Percentiles rank a stretch among this genome's conserved stretches.
Evolutionary conservation across 2,113 vertebrate species (phyloP).

Genomic region (Gymnarchus niloticus): DNA sequence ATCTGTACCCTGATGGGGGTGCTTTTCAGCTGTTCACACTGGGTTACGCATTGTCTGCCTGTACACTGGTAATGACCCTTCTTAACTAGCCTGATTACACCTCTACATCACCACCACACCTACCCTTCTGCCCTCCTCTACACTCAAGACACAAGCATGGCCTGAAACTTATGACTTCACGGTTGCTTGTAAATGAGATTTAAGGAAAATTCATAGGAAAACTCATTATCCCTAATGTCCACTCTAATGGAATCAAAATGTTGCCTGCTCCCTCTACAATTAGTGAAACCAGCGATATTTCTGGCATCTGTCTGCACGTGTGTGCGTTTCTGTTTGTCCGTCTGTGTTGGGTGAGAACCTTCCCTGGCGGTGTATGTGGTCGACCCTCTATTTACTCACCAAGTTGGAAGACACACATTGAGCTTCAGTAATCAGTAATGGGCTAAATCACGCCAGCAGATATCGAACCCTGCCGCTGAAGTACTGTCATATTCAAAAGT

Average conservation of each 20-base stretch:
- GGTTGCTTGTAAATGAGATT: conserved; percentile 42
- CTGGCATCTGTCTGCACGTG: conserved; percentile 37
- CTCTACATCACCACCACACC: not conserved
- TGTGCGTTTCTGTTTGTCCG: not conserved
- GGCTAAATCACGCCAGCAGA: no score
- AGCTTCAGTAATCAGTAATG: no score
- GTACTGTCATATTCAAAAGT: no score
- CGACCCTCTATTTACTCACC: no score
- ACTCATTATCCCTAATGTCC: conserved; percentile 48
- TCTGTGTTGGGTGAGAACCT: not conserved
- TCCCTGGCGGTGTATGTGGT: no score
- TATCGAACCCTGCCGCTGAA: no score
- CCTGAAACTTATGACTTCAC: conserved; percentile 52
- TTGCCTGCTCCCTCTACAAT: conserved; percentile 49
- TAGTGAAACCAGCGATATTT: conserved; percentile 39
- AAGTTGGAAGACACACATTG: no score
- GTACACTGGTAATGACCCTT: not conserved
- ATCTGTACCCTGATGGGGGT: conserved; percentile 26
- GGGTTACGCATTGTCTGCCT: not conserved
- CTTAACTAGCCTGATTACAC: not conserved
- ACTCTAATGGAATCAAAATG: conserved; percentile 57
- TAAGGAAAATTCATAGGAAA: conserved; percentile 35
- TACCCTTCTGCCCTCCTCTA: not conserved
- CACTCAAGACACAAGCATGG: conserved; percentile 45
- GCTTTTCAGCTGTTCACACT: not conserved